Evolutionary conservation across 2,797 vertebrate genomes (phyloP).

Genomic region (Hemitrygon akajei): DNA sequence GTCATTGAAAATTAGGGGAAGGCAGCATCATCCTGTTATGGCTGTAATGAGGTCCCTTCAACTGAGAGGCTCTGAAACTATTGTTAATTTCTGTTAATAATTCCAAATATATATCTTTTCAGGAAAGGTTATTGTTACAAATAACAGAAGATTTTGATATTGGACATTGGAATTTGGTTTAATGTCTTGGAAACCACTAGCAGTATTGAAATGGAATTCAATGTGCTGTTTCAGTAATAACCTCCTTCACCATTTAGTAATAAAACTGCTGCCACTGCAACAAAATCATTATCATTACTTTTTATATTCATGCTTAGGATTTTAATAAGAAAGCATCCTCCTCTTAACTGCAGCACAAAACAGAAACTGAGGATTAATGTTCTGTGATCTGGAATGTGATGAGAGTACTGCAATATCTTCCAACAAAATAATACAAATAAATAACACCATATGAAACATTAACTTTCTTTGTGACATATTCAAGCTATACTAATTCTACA

Average conservation of each 20-base stretch:
- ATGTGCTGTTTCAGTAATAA: background rate
- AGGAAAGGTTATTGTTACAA: background rate
- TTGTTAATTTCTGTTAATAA: background rate
- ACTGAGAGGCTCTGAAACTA: background rate
- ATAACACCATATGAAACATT: background rate
- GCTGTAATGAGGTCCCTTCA: too few relatives aligned
- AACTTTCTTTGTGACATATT: background rate
- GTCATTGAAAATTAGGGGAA: too few relatives aligned
- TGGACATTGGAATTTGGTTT: background rate
- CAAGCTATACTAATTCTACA: background rate
- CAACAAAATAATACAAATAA: background rate
- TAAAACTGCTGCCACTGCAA: background rate
- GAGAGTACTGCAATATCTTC: background rate
- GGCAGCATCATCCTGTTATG: too few relatives aligned
- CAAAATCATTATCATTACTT: background rate
- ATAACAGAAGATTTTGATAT: background rate
- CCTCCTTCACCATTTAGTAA: background rate
- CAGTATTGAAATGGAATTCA: background rate
- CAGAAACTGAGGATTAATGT: background rate
- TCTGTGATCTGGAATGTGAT: background rate
- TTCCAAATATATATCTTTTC: background rate
- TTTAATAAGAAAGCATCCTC: background rate
- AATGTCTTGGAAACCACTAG: background rate
- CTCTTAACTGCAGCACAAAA: background rate
- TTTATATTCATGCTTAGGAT: background rate